Base-by-base conservation (phyloP, 1,140 invertebrate genomes). In the Drosophila athabasca region DNA sequence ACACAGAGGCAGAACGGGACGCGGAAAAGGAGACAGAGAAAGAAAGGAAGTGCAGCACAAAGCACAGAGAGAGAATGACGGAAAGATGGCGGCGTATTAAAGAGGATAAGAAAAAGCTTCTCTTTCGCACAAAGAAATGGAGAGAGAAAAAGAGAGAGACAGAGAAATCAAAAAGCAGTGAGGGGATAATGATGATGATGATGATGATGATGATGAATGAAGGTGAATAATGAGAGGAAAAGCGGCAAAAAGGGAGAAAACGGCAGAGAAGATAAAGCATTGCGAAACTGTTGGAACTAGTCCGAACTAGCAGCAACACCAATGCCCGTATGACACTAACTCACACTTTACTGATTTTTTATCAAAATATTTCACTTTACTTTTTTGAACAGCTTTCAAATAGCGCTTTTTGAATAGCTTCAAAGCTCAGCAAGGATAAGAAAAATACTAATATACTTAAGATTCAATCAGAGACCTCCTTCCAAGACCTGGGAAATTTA, bases 1-100 rank as follows among this genome's bases (percentile, higher is more conserved):
- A 62, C 51, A 71, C 13, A 49, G 46, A 70, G 48, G 66, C 13
- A 49, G 50, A 61, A 44, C 51, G 29, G 58, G 22, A 52, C 29
- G 52, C n/a, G 48, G 46, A 60, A 11, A 49, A 7, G 29, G 35
- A 15, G 51, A 64, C n/a, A 58, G 31, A 49, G 26, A 19, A 50
- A 29, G 17, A 19, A n/a, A n/a, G 7, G 26, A 19, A 51, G 31
- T 62, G 19, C 19, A 52, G 44, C 31, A 41, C 54, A 67, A 67
- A 57, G 55, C 59, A 64, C 49, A 15, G 62, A 39, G 29, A 60
- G 19, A 61, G 51, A 19, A 46, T 55, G 22, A 53, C 35, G 31
- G 31, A 31, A 17, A 31, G 26, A 35, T 45, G 48, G 19, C 26
- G 8, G 41, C 2, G 31, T 31, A 31, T 31, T 31, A 46, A 13